Evolutionary conservation across 2,888 invertebrate genomes (phyloP).

Genomic region (Papilio elwesi): DNA sequence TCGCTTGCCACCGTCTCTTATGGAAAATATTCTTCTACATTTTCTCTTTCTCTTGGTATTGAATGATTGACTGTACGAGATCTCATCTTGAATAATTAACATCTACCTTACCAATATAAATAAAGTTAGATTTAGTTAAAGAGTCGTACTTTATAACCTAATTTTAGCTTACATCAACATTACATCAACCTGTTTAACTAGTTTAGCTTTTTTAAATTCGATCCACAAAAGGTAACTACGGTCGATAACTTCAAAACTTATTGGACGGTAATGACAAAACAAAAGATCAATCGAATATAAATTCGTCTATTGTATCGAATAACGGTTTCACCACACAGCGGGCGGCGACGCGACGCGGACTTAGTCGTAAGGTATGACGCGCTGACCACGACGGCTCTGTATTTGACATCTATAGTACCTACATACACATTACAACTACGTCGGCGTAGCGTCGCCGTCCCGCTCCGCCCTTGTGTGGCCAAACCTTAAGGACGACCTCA

Average conservation of each 20-base stretch:
- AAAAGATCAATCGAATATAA: too few species aligned
- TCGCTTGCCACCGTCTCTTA: too few species aligned
- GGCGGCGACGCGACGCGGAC: too few species aligned
- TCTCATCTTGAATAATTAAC: background rate
- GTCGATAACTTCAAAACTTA: background rate
- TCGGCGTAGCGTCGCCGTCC: too few species aligned
- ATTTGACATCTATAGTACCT: too few species aligned
- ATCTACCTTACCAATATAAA: background rate
- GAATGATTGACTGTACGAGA: background rate
- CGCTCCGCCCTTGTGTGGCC: too few species aligned
- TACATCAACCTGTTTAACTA: background rate
- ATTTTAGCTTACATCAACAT: background rate
- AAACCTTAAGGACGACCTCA: too few species aligned
- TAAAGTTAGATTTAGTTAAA: conserved; percentile 15
- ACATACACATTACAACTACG: too few species aligned
- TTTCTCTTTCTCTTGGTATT: background rate
- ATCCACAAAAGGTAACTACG: background rate
- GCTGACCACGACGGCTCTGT: too few species aligned
- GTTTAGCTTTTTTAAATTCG: background rate
- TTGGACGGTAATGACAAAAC: background rate
- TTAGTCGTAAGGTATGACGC: too few species aligned
- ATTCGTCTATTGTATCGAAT: too few species aligned
- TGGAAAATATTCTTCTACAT: background rate
- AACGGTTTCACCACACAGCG: too few species aligned
- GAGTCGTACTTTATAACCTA: conserved; percentile 1